A percentile compares a stretch with the other conserved stretches of the same genome.
Evolutionary conservation across 2,113 vertebrate genomes (phyloP).

Genomic region (Brachyhypopomus occidentalis): DNA sequence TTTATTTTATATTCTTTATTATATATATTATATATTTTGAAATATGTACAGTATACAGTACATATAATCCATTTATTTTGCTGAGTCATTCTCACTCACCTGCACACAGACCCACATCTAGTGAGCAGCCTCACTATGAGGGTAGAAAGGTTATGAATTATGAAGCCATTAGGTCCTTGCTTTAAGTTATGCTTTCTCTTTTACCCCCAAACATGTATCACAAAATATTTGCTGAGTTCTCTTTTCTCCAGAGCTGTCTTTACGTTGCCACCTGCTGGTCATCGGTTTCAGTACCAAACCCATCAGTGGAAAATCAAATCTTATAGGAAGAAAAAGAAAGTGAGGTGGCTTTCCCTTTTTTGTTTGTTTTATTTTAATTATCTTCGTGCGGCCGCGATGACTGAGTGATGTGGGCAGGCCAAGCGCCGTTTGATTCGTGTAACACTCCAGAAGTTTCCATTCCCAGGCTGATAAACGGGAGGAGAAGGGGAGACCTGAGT

Average conservation of each 20-base stretch:
- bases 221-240: no score
- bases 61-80: no score
- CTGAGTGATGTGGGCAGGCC: conserved; percentile 26
- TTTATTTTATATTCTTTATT: no score
- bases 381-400: conserved; percentile 8
- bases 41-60: no score
- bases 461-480: conserved; percentile 62
- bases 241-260: neutral
- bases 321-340: neutral
- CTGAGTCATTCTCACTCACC: no score
- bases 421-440: neutral
- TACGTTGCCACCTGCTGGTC: conserved; percentile 52
- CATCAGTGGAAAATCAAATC: neutral
- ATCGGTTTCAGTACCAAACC: neutral
- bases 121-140: no score
- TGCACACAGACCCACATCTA: no score
- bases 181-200: no score
- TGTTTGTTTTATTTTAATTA: neutral
- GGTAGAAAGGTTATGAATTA: no score
- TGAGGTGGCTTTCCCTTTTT: neutral
- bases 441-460: conserved; percentile 56
- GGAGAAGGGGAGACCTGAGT: conserved; percentile 64
- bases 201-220: no score
- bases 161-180: no score
- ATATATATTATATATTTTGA: no score